phyloP scores from a whole-genome alignment of 2,888 invertebrate genomes.

The Tigriopus californicus region DNA sequence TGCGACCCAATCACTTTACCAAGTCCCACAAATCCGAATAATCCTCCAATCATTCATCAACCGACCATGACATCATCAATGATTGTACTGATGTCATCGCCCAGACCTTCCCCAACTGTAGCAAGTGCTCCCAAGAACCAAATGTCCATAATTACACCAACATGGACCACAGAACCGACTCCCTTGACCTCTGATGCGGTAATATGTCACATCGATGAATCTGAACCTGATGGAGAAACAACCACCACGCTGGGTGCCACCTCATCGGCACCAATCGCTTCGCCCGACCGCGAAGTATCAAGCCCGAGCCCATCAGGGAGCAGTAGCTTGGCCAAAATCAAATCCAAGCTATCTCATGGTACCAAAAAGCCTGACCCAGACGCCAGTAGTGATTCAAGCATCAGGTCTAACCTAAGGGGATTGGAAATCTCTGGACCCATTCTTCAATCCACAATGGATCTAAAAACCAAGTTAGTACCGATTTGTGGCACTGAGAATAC shows the following conservation, averaged over 20 bases:
- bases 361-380: not conserved
- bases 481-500: not conserved
- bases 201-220: not conserved
- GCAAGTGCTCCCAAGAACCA: not conserved
- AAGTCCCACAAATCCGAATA: slow-evolving; percentile 16
- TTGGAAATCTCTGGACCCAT: slow-evolving; percentile 69
- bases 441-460: slow-evolving; percentile 44
- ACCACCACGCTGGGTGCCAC: not conserved
- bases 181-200: not conserved
- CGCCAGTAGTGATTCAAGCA: slow-evolving; percentile 30
- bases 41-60: slow-evolving; percentile 14
- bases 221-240: not conserved
- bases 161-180: not conserved
- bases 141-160: slow-evolving; percentile 5
- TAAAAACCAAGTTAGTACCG: slow-evolving; percentile 22
- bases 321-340: not conserved
- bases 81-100: not conserved
- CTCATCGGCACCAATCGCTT: not conserved
- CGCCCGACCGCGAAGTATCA: not conserved
- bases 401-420: slow-evolving; percentile 43
- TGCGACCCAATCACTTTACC: slow-evolving; percentile 15
- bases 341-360: not conserved
- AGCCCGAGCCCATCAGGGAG: not conserved
- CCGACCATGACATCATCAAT: not conserved
- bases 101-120: not conserved